Percentiles rank a stretch among this genome's conserved stretches.
These are phyloP conservation scores for Neosilurus hyrtlii DNA, from an alignment of 2,797 vertebrate genomes.

Conservation along the genomic window DNA sequence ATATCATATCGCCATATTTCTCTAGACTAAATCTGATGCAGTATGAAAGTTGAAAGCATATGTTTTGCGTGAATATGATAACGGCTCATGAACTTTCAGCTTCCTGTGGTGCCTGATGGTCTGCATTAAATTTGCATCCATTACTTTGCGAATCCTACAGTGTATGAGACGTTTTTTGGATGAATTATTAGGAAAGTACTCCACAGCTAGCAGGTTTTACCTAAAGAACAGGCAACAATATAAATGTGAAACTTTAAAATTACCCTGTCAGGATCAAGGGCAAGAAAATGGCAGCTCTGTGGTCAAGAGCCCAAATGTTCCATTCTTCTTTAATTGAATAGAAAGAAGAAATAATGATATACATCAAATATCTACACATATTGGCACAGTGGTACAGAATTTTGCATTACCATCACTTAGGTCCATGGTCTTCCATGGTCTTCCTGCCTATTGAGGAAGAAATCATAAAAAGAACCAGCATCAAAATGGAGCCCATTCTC, in stretches of 20 bases:
- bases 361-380: background rate
- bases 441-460: background rate
- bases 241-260: background rate
- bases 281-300: background rate
- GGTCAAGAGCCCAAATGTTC: background rate
- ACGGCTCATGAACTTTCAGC: slow-evolving; percentile 14
- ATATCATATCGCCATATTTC: background rate
- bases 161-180: slow-evolving; percentile 23
- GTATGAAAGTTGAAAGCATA: slow-evolving; percentile 5
- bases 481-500: background rate
- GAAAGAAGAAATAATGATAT: background rate
- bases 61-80: background rate
- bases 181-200: slow-evolving; percentile 4
- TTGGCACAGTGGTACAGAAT: background rate
- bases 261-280: background rate
- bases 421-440: background rate
- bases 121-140: slow-evolving; percentile 31
- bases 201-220: background rate
- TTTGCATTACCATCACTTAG: background rate
- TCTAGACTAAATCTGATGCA: slow-evolving; percentile 10
- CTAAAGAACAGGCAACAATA: background rate
- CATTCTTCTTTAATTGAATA: background rate
- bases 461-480: background rate
- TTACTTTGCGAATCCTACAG: slow-evolving; percentile 9
- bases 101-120: slow-evolving; percentile 3